Base-by-base conservation (phyloP, 2,888 invertebrate species). In the Drosophila borealis region DNA sequence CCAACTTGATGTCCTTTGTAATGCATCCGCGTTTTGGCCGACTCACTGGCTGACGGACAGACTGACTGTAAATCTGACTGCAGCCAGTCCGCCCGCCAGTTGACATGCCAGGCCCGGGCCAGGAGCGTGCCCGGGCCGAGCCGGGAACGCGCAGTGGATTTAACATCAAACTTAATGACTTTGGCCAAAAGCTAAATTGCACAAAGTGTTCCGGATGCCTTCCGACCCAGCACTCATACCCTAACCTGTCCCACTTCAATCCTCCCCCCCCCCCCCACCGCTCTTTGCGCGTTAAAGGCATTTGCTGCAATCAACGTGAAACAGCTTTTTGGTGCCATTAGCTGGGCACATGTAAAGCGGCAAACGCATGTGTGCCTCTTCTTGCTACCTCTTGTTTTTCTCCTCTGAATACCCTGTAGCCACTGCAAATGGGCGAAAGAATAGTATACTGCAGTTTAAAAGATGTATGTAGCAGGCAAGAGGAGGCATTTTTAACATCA, bases 171-270 rank as follows among this genome's bases (percentile, higher is more conserved):
- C 80, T 85, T 88, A 88, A 82, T 88, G 86, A 85, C 82, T 81
- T 79, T 88, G 77, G 60, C 69, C 81, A 75, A 87, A 83, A 86
- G 81, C 87, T 87, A 81, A 82, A 82, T 82, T 82, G 81, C 76
- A 79, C 79, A 81, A 75, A 79, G 78, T 81, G 68, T 48, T 53
- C 33, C 55, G 8, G 34, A 62, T 42, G 39, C 19, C 13, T 36
- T 21, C 33, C n/a, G 37, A 11, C 37, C 37, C 50, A 5, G 25
- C 4, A 19, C 9, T 39, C 17, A 8, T 33, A 53, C 53, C 41
- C 41, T 29, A 29, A 29, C 29, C 29, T 29, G 8, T 29, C 0
- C 8, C 29, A 29, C 29, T 29, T 36, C 9, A 46, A 11, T 3
- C 36, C n/a, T 17, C 13, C 48, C 25, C 33, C 8, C 36, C 2